Conservation (phyloP, 1,140 invertebrate genomes). For the Zelostemma sp. region DNA sequence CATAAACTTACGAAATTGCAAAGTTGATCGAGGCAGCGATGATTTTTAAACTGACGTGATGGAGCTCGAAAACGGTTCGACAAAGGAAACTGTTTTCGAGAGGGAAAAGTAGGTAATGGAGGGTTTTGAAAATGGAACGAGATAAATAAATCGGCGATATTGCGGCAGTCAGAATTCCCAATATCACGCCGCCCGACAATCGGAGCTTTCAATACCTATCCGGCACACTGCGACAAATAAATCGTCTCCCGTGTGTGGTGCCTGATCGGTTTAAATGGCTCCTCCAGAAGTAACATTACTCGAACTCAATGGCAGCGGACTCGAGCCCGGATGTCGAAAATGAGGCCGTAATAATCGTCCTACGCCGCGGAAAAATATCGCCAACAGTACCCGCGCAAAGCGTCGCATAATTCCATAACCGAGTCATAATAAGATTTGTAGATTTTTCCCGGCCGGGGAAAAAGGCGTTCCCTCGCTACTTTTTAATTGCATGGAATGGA, state of each 20-base stretch:
- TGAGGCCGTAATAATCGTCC: conserved; percentile 30
- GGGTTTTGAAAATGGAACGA: conserved; percentile 28
- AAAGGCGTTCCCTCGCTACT: neutral
- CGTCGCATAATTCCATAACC: neutral
- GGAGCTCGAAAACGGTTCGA: too few relatives aligned
- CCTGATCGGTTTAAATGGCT: conserved; percentile 37
- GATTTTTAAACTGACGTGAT: too few relatives aligned
- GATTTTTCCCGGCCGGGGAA: neutral
- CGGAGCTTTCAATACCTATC: neutral
- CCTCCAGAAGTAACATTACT: conserved; percentile 27
- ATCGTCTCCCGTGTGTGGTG: conserved; percentile 3
- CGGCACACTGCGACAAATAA: neutral
- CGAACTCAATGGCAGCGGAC: conserved; percentile 1
- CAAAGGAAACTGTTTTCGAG: too few relatives aligned
- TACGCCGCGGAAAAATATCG: neutral
- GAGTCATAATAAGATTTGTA: neutral
- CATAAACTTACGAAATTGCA: too few relatives aligned
- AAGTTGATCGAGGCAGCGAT: too few relatives aligned
- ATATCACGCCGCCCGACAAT: neutral
- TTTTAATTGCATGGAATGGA: neutral
- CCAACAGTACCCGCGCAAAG: neutral
- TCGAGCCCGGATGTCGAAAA: conserved; percentile 38
- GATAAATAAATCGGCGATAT: conserved; percentile 12
- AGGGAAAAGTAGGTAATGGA: too few relatives aligned
- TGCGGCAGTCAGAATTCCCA: neutral